A percentile compares a stretch with the other conserved stretches of the same genome.
Conservation (phyloP, 1,140 invertebrate species). For the Lepidurus packardi region DNA sequence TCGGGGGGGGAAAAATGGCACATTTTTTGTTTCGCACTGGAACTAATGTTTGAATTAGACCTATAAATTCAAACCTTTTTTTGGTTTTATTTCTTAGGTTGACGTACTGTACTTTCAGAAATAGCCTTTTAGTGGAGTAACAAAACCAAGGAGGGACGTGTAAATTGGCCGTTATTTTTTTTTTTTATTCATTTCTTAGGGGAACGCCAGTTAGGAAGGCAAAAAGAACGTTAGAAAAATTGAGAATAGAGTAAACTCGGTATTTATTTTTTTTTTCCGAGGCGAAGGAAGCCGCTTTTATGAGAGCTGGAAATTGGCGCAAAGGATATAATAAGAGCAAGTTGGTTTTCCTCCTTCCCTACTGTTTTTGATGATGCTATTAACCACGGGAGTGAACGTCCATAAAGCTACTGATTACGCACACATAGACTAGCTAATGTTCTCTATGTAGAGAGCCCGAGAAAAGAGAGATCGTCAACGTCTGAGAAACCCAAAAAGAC, state of each 20-base stretch:
- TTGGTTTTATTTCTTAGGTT: no score
- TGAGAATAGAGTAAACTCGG: not conserved
- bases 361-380: conserved; percentile 22
- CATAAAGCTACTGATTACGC: conserved; percentile 21
- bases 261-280: not conserved
- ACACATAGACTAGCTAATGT: not conserved
- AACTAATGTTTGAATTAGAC: not conserved
- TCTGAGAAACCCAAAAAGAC: not conserved
- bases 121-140: not conserved
- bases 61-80: not conserved
- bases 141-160: not conserved
- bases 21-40: not conserved
- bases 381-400: conserved; percentile 2
- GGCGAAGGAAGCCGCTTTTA: not conserved
- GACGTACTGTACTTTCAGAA: not conserved
- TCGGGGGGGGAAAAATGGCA: not conserved
- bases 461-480: no score
- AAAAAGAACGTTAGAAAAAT: no score
- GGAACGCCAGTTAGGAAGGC: no score
- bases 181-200: not conserved
- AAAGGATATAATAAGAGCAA: not conserved
- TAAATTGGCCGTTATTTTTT: conserved; percentile 15
- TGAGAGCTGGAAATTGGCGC: not conserved
- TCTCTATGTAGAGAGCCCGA: not conserved
- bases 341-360: conserved; percentile 12